Conservation (phyloP, 2,797 vertebrate genomes). For the Pachyuromys duprasi region DNA sequence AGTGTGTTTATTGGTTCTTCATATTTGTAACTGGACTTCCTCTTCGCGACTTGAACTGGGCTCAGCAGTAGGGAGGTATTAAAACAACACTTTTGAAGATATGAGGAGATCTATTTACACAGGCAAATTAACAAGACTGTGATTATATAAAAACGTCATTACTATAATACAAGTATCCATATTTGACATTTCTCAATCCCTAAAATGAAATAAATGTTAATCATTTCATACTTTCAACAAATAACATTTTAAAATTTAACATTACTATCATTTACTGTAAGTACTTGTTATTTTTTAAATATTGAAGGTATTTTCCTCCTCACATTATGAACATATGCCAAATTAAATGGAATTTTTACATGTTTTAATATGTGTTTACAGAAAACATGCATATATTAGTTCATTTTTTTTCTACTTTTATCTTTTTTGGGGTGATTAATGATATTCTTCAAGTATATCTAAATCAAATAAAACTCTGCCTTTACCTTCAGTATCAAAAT, state of each 20-base stretch:
- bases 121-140: neutral
- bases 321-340: neutral
- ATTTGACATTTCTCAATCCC: constrained; percentile 48
- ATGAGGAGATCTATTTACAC: neutral
- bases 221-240: neutral
- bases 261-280: constrained; percentile 26
- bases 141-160: neutral
- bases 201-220: neutral
- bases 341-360: constrained; percentile 8
- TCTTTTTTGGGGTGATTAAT: constrained; percentile 1
- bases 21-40: neutral
- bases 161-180: constrained; percentile 25
- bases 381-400: neutral
- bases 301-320: neutral
- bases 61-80: neutral
- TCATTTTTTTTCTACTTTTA: neutral
- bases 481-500: constrained; percentile 15
- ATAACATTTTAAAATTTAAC: constrained; percentile 46
- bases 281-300: neutral
- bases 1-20: neutral
- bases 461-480: constrained; percentile 1
- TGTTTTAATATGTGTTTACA: constrained; percentile 41
- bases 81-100: neutral
- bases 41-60: neutral
- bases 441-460: constrained; percentile 18